Evolutionary conservation across 2,888 invertebrate genomes (phyloP).

Genomic region (Sylvicola fuscatus): DNA sequence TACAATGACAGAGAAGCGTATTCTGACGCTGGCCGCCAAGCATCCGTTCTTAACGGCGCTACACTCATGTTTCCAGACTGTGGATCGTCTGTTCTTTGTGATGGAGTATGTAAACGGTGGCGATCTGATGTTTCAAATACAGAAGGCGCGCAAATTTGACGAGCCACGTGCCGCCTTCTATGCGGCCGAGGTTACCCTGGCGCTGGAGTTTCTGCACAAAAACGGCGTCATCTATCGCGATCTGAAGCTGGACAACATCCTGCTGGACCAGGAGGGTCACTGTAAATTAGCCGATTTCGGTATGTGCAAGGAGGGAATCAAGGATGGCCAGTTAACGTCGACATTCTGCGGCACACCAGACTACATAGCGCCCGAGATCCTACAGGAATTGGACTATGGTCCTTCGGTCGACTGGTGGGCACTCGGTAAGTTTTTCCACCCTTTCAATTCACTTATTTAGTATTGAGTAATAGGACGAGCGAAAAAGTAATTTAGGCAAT

Average conservation of each 20-base stretch:
- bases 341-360: constrained; percentile 99
- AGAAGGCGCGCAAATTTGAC: constrained; percentile 93
- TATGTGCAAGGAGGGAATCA: constrained; percentile 67
- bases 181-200: constrained; percentile 95
- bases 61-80: constrained; percentile 93
- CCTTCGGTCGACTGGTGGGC: constrained; percentile 94
- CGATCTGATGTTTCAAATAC: constrained; percentile 98
- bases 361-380: constrained; percentile 96
- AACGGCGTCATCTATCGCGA: constrained; percentile 98
- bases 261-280: constrained; percentile 89
- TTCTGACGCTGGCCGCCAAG: constrained; percentile 87
- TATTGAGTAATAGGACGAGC: no score
- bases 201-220: constrained; percentile 88
- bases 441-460: no score
- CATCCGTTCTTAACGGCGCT: constrained; percentile 96
- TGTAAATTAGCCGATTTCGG: constrained; percentile 91
- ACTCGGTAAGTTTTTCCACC: constrained; percentile 24
- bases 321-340: constrained; percentile 69
- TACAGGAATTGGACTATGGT: constrained; percentile 82
- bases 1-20: constrained; percentile 96
- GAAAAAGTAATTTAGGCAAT: no score
- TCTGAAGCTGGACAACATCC: constrained; percentile 94
- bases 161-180: constrained; percentile 85
- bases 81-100: constrained; percentile 91
- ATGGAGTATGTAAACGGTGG: constrained; percentile 99